Evolutionary conservation across 2,113 vertebrate species (phyloP).

Genomic region (Mustela nigripes): DNA sequence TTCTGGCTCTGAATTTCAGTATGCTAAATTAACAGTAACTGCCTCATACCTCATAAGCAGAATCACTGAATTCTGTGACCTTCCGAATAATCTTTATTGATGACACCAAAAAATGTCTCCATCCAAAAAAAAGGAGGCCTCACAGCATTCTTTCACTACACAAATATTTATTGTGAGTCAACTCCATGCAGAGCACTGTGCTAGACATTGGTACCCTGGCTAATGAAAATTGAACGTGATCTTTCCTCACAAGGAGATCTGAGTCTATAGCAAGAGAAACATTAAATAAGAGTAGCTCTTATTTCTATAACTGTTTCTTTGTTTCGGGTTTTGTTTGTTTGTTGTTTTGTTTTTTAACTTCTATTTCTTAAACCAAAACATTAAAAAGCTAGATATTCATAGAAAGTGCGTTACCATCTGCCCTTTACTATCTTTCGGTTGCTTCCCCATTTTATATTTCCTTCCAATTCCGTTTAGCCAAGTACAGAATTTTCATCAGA

Average conservation of each 20-base stretch:
- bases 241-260: not conserved
- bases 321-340: not conserved
- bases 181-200: not conserved
- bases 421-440: not conserved
- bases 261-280: not conserved
- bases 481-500: not conserved
- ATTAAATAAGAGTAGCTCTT: not conserved
- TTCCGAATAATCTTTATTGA: not conserved
- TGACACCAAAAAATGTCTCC: not conserved
- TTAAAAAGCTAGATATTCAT: not conserved
- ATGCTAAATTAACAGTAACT: not conserved
- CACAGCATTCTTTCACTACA: not conserved
- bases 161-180: not conserved
- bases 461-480: not conserved
- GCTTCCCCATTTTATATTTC: not conserved
- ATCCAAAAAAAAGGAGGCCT: not conserved
- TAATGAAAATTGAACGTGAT: not conserved
- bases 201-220: not conserved
- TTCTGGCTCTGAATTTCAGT: not conserved
- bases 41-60: not conserved
- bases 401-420: not conserved
- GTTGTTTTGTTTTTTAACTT: not conserved
- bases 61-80: not conserved
- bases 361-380: not conserved
- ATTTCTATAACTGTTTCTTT: not conserved